Evolutionary conservation across 37 sponge, comb jelly and placozoan species (phyloP).

Genomic region (Beroe ovata): DNA sequence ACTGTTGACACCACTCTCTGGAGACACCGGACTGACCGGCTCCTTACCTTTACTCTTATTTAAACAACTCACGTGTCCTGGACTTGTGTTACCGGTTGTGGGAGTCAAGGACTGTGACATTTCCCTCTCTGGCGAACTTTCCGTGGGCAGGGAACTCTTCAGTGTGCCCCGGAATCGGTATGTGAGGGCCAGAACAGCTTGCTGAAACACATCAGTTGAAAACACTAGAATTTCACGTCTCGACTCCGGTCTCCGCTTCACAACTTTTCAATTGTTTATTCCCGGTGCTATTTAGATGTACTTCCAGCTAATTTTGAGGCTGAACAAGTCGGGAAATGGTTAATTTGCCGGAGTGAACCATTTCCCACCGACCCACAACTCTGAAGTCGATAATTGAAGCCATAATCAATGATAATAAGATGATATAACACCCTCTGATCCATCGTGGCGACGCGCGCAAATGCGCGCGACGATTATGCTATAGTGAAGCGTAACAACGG

Average conservation of each 20-base stretch:
- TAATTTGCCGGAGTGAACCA: too few species aligned
- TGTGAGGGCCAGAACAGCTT: constrained; percentile 33
- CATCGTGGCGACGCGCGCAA: constrained; percentile 42
- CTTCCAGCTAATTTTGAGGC: too few species aligned
- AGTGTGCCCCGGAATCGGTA: constrained; percentile 35
- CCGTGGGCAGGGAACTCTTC: neutral
- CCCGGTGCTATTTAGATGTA: too few species aligned
- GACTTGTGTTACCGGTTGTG: neutral
- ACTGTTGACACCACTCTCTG: neutral
- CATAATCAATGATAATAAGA: too few species aligned
- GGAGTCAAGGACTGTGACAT: neutral
- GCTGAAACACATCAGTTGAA: neutral
- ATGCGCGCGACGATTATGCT: constrained; percentile 68
- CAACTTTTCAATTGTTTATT: too few species aligned
- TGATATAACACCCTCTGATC: too few species aligned
- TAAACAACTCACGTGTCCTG: constrained; percentile 13
- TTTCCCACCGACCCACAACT: too few species aligned
- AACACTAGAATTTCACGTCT: too few species aligned
- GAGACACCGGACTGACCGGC: neutral
- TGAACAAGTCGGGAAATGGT: too few species aligned
- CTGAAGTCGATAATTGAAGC: too few species aligned
- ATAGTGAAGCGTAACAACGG: constrained; percentile 67
- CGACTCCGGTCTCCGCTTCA: too few species aligned
- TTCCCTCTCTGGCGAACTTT: neutral
- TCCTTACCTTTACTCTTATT: neutral